A percentile compares a stretch with the other conserved stretches of the same genome.
These are phyloP conservation scores for Pangasius djambal DNA, from an alignment of 2,797 vertebrate species.

Conservation along the genomic window DNA sequence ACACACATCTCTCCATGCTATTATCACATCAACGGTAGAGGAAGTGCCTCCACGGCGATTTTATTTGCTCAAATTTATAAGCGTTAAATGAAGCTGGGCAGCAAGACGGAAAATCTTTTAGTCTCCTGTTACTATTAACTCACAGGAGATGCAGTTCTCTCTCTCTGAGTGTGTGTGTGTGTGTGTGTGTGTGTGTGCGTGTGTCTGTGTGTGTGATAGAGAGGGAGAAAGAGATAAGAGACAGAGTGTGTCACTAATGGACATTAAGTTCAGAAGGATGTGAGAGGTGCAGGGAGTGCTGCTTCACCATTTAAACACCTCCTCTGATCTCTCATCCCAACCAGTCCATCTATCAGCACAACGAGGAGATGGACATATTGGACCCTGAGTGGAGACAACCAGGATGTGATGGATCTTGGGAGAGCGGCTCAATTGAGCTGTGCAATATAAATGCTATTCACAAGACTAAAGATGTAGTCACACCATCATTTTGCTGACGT, in stretches of 20 bases:
- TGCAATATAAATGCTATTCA: background rate
- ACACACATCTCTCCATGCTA: conserved; percentile 3
- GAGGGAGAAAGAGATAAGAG: background rate
- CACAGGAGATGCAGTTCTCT: background rate
- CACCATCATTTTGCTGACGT: background rate
- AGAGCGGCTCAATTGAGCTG: background rate
- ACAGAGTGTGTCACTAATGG: conserved; percentile 31
- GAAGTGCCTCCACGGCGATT: background rate
- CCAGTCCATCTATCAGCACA: conserved; percentile 36
- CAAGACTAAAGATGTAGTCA: background rate
- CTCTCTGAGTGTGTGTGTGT: background rate
- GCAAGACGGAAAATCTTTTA: background rate
- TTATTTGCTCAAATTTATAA: conserved; percentile 38
- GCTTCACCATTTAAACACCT: conserved; percentile 36
- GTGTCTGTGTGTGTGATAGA: background rate
- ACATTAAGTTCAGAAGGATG: conserved; percentile 25
- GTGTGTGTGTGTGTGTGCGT: background rate
- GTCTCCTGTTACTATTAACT: conserved; percentile 10
- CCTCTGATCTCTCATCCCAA: conserved; percentile 44
- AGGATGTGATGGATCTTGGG: background rate
- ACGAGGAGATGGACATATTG: conserved; percentile 37
- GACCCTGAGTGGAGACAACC: conserved; percentile 32
- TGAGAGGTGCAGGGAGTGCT: conserved; percentile 22
- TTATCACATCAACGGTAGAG: conserved; percentile 28
- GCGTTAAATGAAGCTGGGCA: background rate